phyloP scores from a whole-genome alignment of 2,113 vertebrate genomes.

The Cryptoleucopteryx plumbea region DNA sequence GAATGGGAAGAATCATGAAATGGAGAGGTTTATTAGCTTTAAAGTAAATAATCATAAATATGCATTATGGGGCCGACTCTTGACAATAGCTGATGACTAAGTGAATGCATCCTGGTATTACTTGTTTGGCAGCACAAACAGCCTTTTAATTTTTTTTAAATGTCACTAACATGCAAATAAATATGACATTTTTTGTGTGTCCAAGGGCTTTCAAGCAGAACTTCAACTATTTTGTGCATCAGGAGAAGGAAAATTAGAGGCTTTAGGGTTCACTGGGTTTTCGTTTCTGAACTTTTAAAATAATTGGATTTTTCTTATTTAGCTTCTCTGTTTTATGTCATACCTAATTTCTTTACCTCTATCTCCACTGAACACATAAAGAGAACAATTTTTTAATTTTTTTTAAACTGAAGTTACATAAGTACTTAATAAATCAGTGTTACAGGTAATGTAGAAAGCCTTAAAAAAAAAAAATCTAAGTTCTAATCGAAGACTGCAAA shows the following conservation, averaged over 20 bases:
- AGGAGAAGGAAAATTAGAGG: not conserved
- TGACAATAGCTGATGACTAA: not conserved
- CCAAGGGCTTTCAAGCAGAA: not conserved
- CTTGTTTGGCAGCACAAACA: not conserved
- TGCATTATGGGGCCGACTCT: not conserved
- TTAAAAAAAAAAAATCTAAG: not conserved
- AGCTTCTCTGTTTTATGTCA: not conserved
- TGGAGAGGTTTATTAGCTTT: not conserved
- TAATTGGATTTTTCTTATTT: not conserved
- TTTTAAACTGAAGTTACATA: not conserved
- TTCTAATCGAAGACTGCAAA: not conserved
- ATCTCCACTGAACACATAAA: not conserved
- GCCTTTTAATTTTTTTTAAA: not conserved
- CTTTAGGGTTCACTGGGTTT: not conserved
- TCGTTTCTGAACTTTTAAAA: not conserved
- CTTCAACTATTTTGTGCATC: not conserved
- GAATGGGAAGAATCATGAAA: not conserved
- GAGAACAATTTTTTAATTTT: not conserved
- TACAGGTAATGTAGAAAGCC: not conserved
- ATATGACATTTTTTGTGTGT: not conserved
- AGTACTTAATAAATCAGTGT: not conserved
- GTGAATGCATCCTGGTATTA: not conserved
- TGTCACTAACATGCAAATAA: not conserved
- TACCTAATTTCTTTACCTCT: not conserved
- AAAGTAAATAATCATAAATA: not conserved